Evolutionary conservation across 35 echinoderm and acorn worm species (phyloP).

Genomic region (Apostichopus parvimensis): DNA sequence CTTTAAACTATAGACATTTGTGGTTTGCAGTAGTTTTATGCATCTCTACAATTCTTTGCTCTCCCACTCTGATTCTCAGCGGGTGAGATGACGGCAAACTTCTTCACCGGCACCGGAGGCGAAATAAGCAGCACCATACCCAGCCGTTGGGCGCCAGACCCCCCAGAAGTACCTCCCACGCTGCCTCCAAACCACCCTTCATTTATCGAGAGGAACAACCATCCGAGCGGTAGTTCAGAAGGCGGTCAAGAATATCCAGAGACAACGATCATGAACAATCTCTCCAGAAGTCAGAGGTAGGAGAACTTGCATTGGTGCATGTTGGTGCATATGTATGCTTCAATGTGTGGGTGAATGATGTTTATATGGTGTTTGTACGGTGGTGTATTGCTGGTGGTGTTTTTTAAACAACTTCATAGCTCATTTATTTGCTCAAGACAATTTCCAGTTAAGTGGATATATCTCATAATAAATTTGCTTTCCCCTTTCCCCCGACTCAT

Average conservation of each 20-base stretch:
- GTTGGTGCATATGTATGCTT: too few relatives aligned
- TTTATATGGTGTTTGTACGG: too few relatives aligned
- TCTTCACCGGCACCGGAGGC: neutral
- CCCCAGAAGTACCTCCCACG: constrained; percentile 11
- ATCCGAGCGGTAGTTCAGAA: constrained; percentile 8
- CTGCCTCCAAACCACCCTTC: constrained; percentile 18
- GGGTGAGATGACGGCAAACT: constrained; percentile 5
- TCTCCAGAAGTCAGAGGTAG: neutral
- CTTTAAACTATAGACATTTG: too few relatives aligned
- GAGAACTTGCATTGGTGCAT: too few relatives aligned
- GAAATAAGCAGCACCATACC: constrained; percentile 10
- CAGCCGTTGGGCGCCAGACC: constrained; percentile 6
- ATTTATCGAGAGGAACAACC: neutral
- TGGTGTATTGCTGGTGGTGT: too few relatives aligned
- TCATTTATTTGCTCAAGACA: too few relatives aligned
- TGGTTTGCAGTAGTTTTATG: too few relatives aligned
- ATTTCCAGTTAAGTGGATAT: too few relatives aligned
- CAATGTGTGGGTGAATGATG: too few relatives aligned
- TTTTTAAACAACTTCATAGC: too few relatives aligned
- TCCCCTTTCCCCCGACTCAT: too few relatives aligned
- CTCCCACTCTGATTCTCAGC: neutral
- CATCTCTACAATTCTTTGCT: neutral
- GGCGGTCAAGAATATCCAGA: neutral
- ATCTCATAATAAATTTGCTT: too few relatives aligned
- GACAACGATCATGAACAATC: constrained; percentile 2